These are phyloP conservation scores for Grallaria varia DNA, from an alignment of 2,113 vertebrate species.

Conservation along the genomic window DNA sequence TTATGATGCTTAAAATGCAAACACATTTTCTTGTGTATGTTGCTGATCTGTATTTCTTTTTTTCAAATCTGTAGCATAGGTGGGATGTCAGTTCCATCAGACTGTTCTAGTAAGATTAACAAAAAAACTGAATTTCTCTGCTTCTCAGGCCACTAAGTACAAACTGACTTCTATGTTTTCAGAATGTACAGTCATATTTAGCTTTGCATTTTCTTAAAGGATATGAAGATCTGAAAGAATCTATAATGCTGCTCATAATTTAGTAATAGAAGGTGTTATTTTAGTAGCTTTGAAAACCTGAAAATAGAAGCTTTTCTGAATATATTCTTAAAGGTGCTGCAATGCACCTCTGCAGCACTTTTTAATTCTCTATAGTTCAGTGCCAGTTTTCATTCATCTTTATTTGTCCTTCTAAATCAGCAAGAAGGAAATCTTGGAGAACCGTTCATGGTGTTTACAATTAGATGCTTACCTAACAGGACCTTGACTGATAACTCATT, in stretches of 20 bases:
- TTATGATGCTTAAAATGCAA: not conserved
- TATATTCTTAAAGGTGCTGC: not conserved
- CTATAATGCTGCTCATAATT: not conserved
- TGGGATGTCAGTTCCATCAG: not conserved
- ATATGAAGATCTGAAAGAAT: not conserved
- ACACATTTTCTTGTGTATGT: not conserved
- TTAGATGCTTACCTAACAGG: not conserved
- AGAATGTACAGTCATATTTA: not conserved
- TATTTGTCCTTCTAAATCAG: not conserved
- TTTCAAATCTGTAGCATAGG: not conserved
- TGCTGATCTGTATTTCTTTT: not conserved
- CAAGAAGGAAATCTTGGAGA: not conserved
- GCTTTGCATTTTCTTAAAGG: not conserved
- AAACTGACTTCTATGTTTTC: not conserved
- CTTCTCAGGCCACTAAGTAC: not conserved
- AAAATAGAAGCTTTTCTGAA: not conserved
- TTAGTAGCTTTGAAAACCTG: not conserved
- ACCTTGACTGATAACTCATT: not conserved
- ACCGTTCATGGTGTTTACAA: not conserved
- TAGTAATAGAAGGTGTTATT: not conserved
- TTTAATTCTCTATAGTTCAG: not conserved
- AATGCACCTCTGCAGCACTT: not conserved
- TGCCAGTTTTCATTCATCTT: not conserved
- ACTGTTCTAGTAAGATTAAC: not conserved
- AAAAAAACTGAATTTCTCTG: not conserved